Evolutionary conservation across 2,113 vertebrate genomes (phyloP).

Genomic region (Heterotilapia buettikoferi): DNA sequence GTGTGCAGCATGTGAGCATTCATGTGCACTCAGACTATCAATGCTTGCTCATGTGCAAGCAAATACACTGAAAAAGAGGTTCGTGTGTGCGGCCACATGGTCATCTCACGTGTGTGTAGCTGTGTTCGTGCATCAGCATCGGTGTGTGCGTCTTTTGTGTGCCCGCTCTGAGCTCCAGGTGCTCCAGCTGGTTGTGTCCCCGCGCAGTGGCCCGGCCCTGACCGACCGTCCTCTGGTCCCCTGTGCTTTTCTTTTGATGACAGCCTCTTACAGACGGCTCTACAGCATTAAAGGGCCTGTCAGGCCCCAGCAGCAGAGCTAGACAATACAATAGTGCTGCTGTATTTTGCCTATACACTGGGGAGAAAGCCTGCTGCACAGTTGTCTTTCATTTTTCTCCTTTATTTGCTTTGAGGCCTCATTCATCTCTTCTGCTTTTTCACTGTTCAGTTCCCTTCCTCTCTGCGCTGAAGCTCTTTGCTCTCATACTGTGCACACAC

Average conservation of each 20-base stretch:
- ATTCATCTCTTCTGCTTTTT: conserved; percentile 14
- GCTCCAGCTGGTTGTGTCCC: conserved; percentile 28
- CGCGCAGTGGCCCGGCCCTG: conserved; percentile 7
- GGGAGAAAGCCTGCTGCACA: conserved; percentile 11
- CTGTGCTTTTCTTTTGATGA: conserved; percentile 27
- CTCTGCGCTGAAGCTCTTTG: not conserved
- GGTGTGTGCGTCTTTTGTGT: not conserved
- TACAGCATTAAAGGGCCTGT: conserved; percentile 19
- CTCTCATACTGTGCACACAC: not conserved
- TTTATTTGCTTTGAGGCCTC: conserved; percentile 4
- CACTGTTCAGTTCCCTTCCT: not conserved
- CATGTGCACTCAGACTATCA: not conserved
- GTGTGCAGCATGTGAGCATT: not conserved
- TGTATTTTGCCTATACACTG: not conserved
- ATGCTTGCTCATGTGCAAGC: not conserved
- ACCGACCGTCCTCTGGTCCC: conserved; percentile 8
- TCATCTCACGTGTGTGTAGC: not conserved
- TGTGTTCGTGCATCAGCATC: not conserved
- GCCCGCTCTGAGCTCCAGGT: conserved; percentile 18
- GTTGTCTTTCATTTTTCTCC: not conserved
- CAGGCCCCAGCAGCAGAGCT: conserved; percentile 6
- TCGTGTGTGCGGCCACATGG: not conserved
- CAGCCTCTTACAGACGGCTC: conserved; percentile 14
- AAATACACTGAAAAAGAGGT: not conserved
- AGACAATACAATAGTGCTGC: conserved; percentile 30